Evolutionary conservation across 1,140 invertebrate species (phyloP).

Genomic region (Camponotus pennsylvanicus): DNA sequence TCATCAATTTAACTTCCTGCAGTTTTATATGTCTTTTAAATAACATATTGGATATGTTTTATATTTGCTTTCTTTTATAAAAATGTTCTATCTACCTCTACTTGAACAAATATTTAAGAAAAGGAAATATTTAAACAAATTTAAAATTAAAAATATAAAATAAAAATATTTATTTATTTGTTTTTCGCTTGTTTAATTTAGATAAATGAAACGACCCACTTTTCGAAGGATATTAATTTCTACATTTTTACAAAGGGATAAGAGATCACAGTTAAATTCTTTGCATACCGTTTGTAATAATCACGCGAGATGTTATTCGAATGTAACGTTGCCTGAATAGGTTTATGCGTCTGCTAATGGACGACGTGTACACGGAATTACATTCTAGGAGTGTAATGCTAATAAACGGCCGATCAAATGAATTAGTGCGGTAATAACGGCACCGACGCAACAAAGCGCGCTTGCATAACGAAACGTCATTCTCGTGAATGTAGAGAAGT

Average conservation of each 20-base stretch:
- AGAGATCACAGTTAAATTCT: constrained; percentile 15
- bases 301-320: constrained; percentile 20
- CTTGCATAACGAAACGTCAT: constrained; percentile 72
- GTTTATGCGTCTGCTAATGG: constrained; percentile 46
- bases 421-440: constrained; percentile 72
- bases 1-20: not conserved
- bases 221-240: not conserved
- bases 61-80: constrained; percentile 5
- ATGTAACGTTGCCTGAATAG: constrained; percentile 57
- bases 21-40: not conserved
- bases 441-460: constrained; percentile 64
- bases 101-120: not conserved
- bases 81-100: not conserved
- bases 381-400: constrained; percentile 50
- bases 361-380: constrained; percentile 54
- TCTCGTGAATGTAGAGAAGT: constrained; percentile 50
- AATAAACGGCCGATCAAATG: constrained; percentile 74
- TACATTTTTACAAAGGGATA: not conserved
- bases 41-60: not conserved
- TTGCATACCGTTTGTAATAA: not conserved
- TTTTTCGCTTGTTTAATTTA: not conserved
- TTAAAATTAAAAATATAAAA: not conserved
- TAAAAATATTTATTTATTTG: not conserved
- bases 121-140: not conserved
- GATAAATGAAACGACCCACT: not conserved